Conservation (phyloP, 2,888 invertebrate genomes). For the Axea sp. region DNA sequence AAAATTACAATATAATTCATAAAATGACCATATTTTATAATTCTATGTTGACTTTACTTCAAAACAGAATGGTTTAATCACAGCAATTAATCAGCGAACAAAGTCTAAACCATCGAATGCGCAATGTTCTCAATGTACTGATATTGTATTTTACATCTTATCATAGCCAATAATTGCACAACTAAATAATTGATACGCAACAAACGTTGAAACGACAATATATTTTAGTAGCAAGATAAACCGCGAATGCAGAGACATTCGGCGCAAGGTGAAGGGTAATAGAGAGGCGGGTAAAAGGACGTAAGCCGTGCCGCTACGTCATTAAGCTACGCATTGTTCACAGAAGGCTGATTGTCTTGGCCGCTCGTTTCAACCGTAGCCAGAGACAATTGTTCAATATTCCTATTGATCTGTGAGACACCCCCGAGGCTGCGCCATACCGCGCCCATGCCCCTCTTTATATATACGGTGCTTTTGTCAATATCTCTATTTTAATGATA, state of each 20-base stretch:
- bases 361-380: conserved; percentile 78
- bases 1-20: too few species aligned
- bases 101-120: too few species aligned
- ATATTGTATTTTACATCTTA: too few species aligned
- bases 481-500: conserved; percentile 79
- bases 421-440: conserved; percentile 65
- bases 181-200: conserved; percentile 32
- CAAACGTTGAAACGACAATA: conserved; percentile 46
- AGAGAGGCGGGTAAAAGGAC: conserved; percentile 65
- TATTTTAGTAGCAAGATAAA: conserved; percentile 60
- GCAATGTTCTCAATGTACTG: too few species aligned
- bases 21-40: too few species aligned
- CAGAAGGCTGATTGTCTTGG: conserved; percentile 78
- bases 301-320: conserved; percentile 76
- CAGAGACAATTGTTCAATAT: conserved; percentile 80
- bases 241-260: conserved; percentile 48
- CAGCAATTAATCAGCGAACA: too few species aligned
- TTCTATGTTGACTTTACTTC: too few species aligned
- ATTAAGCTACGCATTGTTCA: conserved; percentile 79
- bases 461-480: conserved; percentile 74
- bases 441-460: conserved; percentile 59
- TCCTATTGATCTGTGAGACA: conserved; percentile 79
- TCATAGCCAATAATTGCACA: too few species aligned
- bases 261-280: conserved; percentile 57
- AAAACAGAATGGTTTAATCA: too few species aligned